These are phyloP conservation scores for Panurus biarmicus DNA, from an alignment of 2,113 vertebrate genomes.

Conservation along the genomic window DNA sequence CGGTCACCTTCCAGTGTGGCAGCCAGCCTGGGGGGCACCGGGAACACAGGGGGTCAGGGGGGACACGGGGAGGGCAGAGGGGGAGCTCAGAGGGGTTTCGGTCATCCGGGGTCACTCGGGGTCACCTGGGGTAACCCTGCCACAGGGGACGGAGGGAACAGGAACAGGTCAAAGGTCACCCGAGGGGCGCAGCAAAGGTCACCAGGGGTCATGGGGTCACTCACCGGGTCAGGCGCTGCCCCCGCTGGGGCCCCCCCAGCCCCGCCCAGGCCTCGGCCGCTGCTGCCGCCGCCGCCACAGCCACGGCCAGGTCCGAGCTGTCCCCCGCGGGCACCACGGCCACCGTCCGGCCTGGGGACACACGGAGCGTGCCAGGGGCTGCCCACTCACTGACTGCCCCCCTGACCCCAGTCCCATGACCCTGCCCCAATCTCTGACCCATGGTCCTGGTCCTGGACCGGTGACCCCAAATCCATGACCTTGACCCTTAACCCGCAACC, in stretches of 20 bases:
- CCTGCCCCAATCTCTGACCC: neutral
- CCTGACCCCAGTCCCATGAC: no score
- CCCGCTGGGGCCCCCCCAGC: neutral
- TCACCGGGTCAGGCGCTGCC: neutral
- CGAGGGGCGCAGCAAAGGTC: neutral
- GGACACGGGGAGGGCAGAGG: neutral
- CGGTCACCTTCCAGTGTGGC: fast-evolving
- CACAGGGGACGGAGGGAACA: fast-evolving
- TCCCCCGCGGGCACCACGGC: neutral
- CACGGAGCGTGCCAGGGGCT: neutral
- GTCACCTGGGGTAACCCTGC: neutral
- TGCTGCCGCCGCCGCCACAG: fast-evolving
- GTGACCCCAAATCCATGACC: neutral
- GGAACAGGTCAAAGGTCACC: neutral
- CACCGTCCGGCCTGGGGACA: neutral
- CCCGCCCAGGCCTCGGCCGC: neutral
- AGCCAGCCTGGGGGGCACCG: neutral
- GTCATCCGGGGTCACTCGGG: neutral
- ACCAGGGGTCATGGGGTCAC: neutral
- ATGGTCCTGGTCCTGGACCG: no score
- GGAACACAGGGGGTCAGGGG: no score
- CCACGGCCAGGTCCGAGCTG: neutral
- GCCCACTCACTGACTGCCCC: neutral
- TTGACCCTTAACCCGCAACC: neutral
- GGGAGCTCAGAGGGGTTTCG: neutral